Conservation (phyloP, 2,113 vertebrate species). For the Candoia aspera region DNA sequence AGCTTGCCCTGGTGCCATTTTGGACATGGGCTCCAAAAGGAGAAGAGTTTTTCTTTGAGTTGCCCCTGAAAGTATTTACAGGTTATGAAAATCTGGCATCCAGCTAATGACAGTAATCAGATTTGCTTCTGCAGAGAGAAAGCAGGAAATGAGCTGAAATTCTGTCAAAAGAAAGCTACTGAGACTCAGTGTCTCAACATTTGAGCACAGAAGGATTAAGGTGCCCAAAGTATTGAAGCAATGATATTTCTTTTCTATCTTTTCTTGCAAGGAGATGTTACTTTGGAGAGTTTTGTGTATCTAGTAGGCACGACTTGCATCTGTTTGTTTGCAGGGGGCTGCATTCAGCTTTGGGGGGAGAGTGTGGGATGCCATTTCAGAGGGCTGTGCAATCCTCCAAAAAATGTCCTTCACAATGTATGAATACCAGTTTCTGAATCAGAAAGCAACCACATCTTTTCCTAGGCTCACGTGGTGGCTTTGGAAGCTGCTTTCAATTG, state of each 20-base stretch:
- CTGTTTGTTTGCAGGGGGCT: not conserved
- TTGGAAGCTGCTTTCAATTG: too few relatives aligned
- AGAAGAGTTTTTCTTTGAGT: not conserved
- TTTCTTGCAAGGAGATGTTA: not conserved
- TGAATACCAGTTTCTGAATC: too few relatives aligned
- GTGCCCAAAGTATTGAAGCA: not conserved
- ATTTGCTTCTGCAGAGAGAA: conserved; percentile 2
- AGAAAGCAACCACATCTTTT: too few relatives aligned
- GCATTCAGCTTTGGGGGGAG: not conserved
- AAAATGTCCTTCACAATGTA: not conserved
- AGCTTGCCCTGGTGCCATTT: not conserved
- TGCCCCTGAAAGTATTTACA: not conserved
- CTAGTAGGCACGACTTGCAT: not conserved
- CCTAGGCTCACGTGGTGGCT: too few relatives aligned
- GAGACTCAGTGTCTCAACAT: not conserved
- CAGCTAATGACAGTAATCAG: not conserved
- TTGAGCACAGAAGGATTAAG: not conserved
- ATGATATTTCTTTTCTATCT: not conserved
- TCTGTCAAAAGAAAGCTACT: not conserved
- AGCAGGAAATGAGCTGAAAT: conserved; percentile 14
- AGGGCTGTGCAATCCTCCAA: not conserved
- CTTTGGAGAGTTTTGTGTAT: not conserved
- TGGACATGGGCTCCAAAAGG: not conserved
- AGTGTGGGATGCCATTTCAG: not conserved
- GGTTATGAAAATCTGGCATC: not conserved